These are phyloP conservation scores for Orchesella cincta DNA, from an alignment of 1,140 invertebrate species.

Conservation along the genomic window DNA sequence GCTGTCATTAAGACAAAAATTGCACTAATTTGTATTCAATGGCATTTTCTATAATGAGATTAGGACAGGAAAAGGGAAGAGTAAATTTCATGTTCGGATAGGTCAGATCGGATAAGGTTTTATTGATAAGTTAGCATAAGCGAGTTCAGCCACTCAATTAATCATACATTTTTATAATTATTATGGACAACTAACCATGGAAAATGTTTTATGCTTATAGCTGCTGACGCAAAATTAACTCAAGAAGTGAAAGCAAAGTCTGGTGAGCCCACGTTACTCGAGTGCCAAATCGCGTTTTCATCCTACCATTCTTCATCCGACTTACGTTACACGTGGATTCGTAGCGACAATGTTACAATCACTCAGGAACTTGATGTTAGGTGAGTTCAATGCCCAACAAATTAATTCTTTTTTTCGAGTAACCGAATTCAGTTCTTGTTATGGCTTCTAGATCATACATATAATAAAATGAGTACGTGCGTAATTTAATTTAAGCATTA, in stretches of 20 bases:
- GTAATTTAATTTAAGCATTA: not conserved
- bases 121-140: too few species aligned
- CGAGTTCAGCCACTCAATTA: not conserved
- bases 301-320: not conserved
- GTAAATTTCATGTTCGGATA: too few species aligned
- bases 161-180: not conserved
- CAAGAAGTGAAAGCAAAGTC: constrained; percentile 33
- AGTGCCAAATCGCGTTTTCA: constrained; percentile 39
- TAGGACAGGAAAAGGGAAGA: too few species aligned
- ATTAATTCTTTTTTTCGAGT: not conserved
- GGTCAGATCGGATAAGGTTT: too few species aligned
- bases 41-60: too few species aligned
- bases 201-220: not conserved
- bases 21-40: too few species aligned
- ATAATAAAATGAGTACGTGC: not conserved
- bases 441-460: not conserved
- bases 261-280: constrained; percentile 26
- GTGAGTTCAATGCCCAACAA: not conserved
- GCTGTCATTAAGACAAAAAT: too few species aligned
- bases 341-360: constrained; percentile 32
- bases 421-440: not conserved
- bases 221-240: constrained; percentile 14
- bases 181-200: not conserved
- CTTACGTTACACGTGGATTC: constrained; percentile 33
- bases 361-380: constrained; percentile 40